Conservation (phyloP, 2,888 invertebrate species). For the Drosophila cyrtoloma region DNA sequence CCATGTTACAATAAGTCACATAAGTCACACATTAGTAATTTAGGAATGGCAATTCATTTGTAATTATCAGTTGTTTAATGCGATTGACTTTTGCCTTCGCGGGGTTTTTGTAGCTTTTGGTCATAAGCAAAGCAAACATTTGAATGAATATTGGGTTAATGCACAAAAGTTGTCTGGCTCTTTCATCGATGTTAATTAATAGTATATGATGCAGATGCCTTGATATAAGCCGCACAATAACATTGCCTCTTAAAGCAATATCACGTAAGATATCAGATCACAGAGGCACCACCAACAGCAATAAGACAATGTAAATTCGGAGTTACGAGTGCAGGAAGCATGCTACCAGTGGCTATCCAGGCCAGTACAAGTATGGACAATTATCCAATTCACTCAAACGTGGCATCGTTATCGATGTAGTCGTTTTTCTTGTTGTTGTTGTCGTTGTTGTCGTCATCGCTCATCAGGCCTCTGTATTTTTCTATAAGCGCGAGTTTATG, state of each 20-base stretch:
- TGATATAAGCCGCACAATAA: slow-evolving; percentile 35
- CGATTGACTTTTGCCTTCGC: slow-evolving; percentile 3
- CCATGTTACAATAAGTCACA: slow-evolving; percentile 11
- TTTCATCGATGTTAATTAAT: slow-evolving; percentile 8
- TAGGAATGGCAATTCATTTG: slow-evolving; percentile 44
- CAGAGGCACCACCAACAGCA: slow-evolving; percentile 3
- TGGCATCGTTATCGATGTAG: slow-evolving; percentile 28
- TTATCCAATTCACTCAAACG: slow-evolving; percentile 77
- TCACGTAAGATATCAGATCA: slow-evolving; percentile 39
- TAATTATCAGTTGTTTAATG: slow-evolving; percentile 13
- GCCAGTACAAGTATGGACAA: slow-evolving; percentile 58
- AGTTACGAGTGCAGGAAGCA: slow-evolving; percentile 17
- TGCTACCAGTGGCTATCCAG: slow-evolving; percentile 13
- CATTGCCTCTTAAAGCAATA: slow-evolving; percentile 53
- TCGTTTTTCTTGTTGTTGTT: slow-evolving; percentile 13
- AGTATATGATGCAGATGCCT: slow-evolving; percentile 1
- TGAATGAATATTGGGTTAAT: slow-evolving; percentile 44
- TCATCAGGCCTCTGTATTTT: slow-evolving; percentile 39
- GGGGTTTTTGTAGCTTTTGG: background rate
- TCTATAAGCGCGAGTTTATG: slow-evolving; percentile 55
- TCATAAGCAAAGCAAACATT: background rate
- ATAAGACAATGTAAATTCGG: slow-evolving; percentile 13
- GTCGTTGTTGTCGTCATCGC: slow-evolving; percentile 42
- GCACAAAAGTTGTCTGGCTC: slow-evolving; percentile 56
- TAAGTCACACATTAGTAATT: slow-evolving; percentile 17